These are phyloP conservation scores for Ceratosolen solmsi DNA, from an alignment of 1,140 invertebrate species.

Conservation along the genomic window DNA sequence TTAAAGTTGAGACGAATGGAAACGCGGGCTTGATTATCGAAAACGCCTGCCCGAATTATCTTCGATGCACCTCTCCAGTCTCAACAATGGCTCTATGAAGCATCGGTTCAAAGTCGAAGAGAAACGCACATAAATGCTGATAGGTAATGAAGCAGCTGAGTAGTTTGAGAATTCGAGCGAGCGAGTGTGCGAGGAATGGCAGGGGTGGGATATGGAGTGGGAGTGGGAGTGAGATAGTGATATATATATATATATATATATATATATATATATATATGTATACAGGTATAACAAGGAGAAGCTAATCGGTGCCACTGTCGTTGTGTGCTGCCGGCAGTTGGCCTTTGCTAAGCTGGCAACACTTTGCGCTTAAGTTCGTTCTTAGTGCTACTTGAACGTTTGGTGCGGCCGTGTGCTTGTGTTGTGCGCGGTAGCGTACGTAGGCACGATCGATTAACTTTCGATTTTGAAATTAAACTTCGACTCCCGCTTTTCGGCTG, in stretches of 20 bases:
- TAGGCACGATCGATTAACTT: no score
- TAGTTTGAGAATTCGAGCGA: background rate
- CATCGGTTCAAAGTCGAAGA: no score
- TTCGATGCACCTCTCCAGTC: no score
- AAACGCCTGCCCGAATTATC: no score
- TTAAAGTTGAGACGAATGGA: no score
- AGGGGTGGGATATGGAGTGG: background rate
- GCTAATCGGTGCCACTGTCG: conserved; percentile 27
- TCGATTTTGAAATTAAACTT: background rate
- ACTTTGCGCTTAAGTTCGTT: conserved; percentile 28
- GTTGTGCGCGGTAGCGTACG: background rate
- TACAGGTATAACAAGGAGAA: background rate
- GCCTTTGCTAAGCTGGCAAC: conserved; percentile 28
- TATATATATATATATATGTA: no score
- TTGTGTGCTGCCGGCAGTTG: background rate
- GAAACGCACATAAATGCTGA: no score
- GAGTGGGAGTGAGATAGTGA: background rate
- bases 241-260: no score
- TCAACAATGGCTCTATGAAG: no score
- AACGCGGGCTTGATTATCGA: no score
- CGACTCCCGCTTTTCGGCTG: background rate
- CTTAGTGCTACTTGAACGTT: conserved; percentile 22
- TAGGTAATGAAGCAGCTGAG: no score
- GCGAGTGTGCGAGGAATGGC: background rate
- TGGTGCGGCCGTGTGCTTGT: background rate